Conservation (phyloP, 2,113 vertebrate species). For the Dicerorhinus sumatrensis region DNA sequence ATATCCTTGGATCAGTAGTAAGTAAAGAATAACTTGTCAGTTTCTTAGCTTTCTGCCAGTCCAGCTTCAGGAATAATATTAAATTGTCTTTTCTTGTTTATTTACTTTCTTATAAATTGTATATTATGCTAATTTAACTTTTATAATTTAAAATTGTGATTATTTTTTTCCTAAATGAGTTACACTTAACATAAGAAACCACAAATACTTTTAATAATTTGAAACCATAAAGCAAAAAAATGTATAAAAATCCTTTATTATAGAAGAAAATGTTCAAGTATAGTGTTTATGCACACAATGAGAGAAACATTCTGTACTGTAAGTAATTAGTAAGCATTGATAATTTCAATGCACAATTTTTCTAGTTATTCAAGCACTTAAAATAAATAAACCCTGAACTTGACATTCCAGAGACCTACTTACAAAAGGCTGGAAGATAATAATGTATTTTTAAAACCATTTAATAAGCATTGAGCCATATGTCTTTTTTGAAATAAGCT, state of each 20-base stretch:
- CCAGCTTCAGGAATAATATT: neutral
- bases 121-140: neutral
- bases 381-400: slow-evolving; percentile 83
- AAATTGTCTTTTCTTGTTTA: neutral
- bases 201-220: neutral
- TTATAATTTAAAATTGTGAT: neutral
- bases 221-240: neutral
- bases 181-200: neutral
- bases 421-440: slow-evolving; percentile 83
- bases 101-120: neutral
- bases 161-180: neutral
- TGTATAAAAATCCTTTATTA: neutral
- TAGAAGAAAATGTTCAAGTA: neutral
- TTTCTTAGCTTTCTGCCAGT: neutral
- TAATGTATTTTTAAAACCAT: slow-evolving; percentile 80
- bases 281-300: neutral
- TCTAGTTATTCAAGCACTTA: slow-evolving; percentile 72
- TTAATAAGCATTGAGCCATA: slow-evolving; percentile 77
- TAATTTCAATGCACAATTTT: slow-evolving; percentile 68
- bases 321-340: slow-evolving; percentile 78
- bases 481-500: slow-evolving; percentile 81
- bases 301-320: slow-evolving; percentile 6
- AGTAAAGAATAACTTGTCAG: neutral
- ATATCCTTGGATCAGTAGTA: neutral
- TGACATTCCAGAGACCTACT: slow-evolving; percentile 81